Evolutionary conservation across 2,888 invertebrate species (phyloP), one percentile per base, ranked within the genome.

Genomic region (Atherix ibis): DNA sequence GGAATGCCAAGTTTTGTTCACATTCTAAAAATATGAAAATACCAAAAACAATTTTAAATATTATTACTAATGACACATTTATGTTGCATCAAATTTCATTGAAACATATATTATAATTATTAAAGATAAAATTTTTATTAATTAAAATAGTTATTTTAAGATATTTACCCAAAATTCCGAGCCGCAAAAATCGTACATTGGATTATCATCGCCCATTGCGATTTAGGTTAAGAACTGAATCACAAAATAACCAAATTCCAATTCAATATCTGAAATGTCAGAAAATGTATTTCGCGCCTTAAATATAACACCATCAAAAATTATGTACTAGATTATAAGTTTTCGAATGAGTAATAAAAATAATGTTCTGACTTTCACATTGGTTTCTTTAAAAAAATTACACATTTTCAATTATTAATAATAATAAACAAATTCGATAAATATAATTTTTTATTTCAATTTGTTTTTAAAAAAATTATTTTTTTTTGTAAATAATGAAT

Each of bases 151-250:
- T n/a, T n/a, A n/a, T n/a, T n/a, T n/a, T n/a, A n/a, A n/a, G n/a
- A n/a, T n/a, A 64, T 75, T 77, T 68, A 82, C 83, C 83, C 83
- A 84, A 69, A 83, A 83, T 56, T 62, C 58, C 36, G 76, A 72
- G 46, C 81, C 82, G 58, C 83, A 84, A 66, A 80, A 82, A 47
- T 67, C 65, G 59, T 81, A 78, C 68, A 82, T 72, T 48, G 70
- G 63, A 54, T 70, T 67, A 58, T 29, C 22, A 8, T 22, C 22
- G n/a, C 13, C 26, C 35, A 35, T 31, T 30, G 33, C 28, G 39
- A 34, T 24, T 13, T 18, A 34, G 14, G 27, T 15, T 18, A 18
- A n/a, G 13, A 12, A 27, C 16, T 5, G 13, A 28, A 34, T 34
- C 29, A 34, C 34, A 29, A n/a, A n/a, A n/a, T n/a, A n/a, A n/a